Base-by-base conservation (phyloP, 2,888 invertebrate genomes). In the Megalurothrips usitatus region DNA sequence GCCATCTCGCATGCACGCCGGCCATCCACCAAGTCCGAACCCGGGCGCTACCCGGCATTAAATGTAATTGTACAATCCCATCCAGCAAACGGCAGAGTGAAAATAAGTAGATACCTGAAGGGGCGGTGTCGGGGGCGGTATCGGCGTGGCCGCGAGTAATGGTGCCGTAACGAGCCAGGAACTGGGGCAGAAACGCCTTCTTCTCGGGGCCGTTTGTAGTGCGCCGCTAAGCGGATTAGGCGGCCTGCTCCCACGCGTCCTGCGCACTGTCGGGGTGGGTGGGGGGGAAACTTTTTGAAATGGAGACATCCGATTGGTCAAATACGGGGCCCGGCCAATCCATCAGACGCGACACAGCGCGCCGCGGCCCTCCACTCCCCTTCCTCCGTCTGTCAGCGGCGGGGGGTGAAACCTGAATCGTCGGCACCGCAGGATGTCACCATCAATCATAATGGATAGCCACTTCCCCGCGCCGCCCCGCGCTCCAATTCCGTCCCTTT, bases 391-490 rank as follows among this genome's bases (percentile, higher is more conserved):
- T 68, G 68, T 75, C 68, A 26, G 26, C 26, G 19, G 19, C 11
- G 14, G 58, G 19, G 58, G 19, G 58, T 58, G 68, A 75, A 75
- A 75, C 68, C 68, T 26, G 68, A 75, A 75, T 75, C 68, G 68
- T 8, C 23, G 1, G 68, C 23, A 12, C 12, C 1, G 52, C 52
- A 52, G 52, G 52, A 12, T 17, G 52, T 12, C 52, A 2, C 68
- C 26, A 75, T 75, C 68, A 23, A 75, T 75, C 68, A 75, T 75
- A 75, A 75, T 75, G 68, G 68, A 75, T 12, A 75, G 68, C 23
- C 26, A 75, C 68, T 75, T 75, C 68, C 68, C 12, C 58, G 11
- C 19, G 23, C n/a, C 68, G n/a, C 11, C 34, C 34, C 34, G 34
- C 34, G 34, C 34, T 43, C 34, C 34, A 6, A 43, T 6, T 43